Percentiles rank a stretch among this genome's conserved stretches.
These are phyloP conservation scores for Cyclura pinguis DNA, from an alignment of 2,797 vertebrate genomes.

Conservation along the genomic window DNA sequence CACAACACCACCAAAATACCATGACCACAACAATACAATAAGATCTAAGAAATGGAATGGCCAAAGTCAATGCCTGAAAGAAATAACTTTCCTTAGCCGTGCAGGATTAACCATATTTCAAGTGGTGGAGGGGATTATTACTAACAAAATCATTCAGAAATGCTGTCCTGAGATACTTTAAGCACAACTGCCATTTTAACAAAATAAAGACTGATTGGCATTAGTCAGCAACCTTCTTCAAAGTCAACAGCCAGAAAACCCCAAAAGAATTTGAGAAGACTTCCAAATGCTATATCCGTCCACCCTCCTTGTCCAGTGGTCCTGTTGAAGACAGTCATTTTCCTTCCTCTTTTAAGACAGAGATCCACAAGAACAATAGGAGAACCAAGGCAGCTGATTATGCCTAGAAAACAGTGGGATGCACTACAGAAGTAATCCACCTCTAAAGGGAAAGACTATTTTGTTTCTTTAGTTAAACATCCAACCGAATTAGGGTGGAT, in stretches of 20 bases:
- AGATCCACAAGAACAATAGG: background rate
- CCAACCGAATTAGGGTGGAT: slow-evolving; percentile 33
- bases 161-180: background rate
- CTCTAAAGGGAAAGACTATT: slow-evolving; percentile 36
- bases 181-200: fast-evolving
- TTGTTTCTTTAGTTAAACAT: slow-evolving; percentile 17
- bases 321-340: background rate
- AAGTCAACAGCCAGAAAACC: background rate
- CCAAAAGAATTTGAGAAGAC: too few relatives aligned
- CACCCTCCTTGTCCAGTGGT: background rate
- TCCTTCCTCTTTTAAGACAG: background rate
- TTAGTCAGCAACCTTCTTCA: slow-evolving; percentile 1
- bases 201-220: background rate
- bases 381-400: background rate
- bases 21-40: background rate
- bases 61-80: background rate
- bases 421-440: slow-evolving; percentile 21
- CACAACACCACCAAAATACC: too few relatives aligned
- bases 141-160: background rate
- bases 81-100: background rate
- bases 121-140: background rate
- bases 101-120: background rate
- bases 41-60: background rate
- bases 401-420: background rate
- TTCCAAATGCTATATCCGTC: background rate